A percentile compares a stretch with the other conserved stretches of the same genome.
Evolutionary conservation across 2,797 vertebrate species (phyloP).

Genomic region (Nasua narica): DNA sequence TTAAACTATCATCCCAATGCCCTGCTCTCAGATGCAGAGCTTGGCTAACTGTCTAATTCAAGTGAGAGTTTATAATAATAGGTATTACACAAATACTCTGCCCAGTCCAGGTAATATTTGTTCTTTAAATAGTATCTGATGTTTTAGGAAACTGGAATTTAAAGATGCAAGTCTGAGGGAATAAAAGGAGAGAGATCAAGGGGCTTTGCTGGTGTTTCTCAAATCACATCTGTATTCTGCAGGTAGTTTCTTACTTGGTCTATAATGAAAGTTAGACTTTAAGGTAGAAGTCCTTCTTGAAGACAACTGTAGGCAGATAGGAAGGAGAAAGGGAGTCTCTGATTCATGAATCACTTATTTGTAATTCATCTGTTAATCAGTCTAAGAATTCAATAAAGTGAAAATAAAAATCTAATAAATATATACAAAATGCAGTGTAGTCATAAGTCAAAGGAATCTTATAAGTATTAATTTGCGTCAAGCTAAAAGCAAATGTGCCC

Average conservation of each 20-base stretch:
- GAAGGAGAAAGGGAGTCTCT: background rate
- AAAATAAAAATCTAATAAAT: background rate
- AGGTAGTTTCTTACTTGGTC: background rate
- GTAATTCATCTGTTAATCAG: background rate
- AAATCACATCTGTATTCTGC: background rate
- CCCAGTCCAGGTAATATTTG: background rate
- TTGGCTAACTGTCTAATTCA: background rate
- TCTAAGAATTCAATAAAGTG: background rate
- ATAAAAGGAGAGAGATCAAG: background rate
- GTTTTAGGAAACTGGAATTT: background rate
- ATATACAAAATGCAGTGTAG: background rate
- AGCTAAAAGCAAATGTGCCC: background rate
- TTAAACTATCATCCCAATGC: background rate
- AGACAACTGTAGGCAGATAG: background rate
- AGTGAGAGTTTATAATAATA: background rate
- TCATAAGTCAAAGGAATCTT: background rate
- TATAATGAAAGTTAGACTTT: background rate
- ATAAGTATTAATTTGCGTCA: background rate
- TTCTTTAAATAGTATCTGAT: background rate
- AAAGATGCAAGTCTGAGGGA: background rate
- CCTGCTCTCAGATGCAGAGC: background rate
- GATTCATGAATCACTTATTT: background rate
- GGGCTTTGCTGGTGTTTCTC: background rate
- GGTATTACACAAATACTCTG: background rate
- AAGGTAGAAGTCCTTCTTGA: background rate